Evolutionary conservation across 2,113 vertebrate species (phyloP), one percentile per base, ranked within the genome.

Genomic region (Willisornis vidua): DNA sequence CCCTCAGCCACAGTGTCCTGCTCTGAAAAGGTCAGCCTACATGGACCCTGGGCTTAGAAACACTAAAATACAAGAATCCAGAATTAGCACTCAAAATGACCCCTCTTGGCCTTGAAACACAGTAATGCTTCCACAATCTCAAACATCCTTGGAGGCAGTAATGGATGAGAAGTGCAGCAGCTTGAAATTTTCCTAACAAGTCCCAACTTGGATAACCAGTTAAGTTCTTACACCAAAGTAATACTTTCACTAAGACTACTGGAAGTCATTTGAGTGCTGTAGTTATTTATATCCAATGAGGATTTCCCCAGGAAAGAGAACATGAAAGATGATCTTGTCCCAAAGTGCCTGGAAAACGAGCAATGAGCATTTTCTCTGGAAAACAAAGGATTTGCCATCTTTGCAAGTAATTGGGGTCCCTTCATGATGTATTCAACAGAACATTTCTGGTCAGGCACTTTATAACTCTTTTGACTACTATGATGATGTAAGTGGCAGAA

Each of bases 301-400:
- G 75, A 66, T 81, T 96, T 97, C 90, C 87, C 85, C 67, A 78
- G 85, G 80, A 94, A 90, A 94, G 62, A 88, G 72, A 84, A 94
- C 43, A 33, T 61, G 65, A 87, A 95, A 96, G 37, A 76, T 51
- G 51, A 72, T 78, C 46, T 33, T 78, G 18, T 58, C 61, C 84
- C 46, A 78, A 9, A 89, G 84, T n/a, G 22, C 22, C 29, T 28
- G 55, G 63, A 89, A 96, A 92, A 67, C 1, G 5, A 92, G 57
- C 59, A 84, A 22, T 4, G 49, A 77, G 51, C 4, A 4, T 37
- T 95, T 92, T 71, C 75, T 74, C 23, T 66, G 33, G 37, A 74
- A 95, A 90, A 74, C 33, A 83, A 88, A 86, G 81, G 14, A 45
- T 58, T 70, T 72, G 28, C 49, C 82, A 55, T 59, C 41, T 89